Evolutionary conservation across 1,140 invertebrate genomes (phyloP), one percentile per base, ranked within the genome.

Genomic region (Hypsibius dujardini): DNA sequence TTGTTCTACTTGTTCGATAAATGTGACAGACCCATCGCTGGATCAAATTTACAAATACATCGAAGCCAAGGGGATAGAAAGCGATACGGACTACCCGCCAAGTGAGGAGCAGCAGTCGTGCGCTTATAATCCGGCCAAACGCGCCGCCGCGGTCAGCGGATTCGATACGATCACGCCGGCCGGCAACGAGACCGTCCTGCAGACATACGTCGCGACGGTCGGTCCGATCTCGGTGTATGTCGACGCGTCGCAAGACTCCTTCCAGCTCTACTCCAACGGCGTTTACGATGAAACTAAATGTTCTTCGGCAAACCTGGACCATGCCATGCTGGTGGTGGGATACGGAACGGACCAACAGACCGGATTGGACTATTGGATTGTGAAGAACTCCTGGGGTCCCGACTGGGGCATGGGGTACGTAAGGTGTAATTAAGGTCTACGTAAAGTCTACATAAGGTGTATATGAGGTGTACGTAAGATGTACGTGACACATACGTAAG

Each of bases 211-310:
- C 28, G 83, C 83, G 50, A 83, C 79, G 2, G 76, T 82, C 70
- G 84, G 84, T 46, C 84, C 84, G 7, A 78, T 85, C 71, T 80
- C 82, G 47, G 81, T 84, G 14, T n/a, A 12, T 71, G 15, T 14
- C 1, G 15, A 73, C 3, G 2, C 62, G 14, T 56, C 60, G 69
- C 72, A 28, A n/a, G 14, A 3, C 1, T 73, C 69, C 2, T 14
- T 1, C 73, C 69, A 46, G 14, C 40, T 71, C 14, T 46, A 70
- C 67, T 47, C 46, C 28, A 70, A 67, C 40, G 77, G 77, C 14
- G 71, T 78, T n/a, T 78, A 79, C 72, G 71, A 74, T 70, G 75
- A 77, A n/a, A 56, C 72, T 7, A 56, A 72, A 14, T 78, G 74
- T 70, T 73, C 71, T 45, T 46, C 59, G 1, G 59, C 60, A 3